Percentiles rank a stretch among this genome's conserved stretches.
Conservation (phyloP, 2,113 vertebrate genomes). For the Rhabdomys dilectus region DNA sequence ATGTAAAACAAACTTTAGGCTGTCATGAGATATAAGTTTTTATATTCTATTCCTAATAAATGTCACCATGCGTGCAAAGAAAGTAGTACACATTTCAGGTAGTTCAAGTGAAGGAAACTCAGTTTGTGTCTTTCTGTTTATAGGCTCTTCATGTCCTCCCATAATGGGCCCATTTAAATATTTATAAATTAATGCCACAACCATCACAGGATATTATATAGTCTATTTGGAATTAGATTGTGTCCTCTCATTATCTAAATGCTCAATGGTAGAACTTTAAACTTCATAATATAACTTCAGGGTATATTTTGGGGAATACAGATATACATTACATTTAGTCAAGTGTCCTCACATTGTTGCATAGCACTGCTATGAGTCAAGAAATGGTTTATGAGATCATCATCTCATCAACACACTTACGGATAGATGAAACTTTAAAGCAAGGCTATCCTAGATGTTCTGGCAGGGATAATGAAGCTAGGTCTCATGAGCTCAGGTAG, state of each 20-base stretch:
- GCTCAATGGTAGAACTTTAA: neutral
- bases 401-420: too few species aligned
- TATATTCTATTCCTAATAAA: neutral
- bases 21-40: neutral
- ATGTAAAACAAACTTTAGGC: neutral
- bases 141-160: neutral
- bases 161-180: neutral
- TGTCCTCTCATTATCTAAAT: neutral
- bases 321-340: too few species aligned
- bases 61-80: neutral
- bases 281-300: neutral
- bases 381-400: too few species aligned
- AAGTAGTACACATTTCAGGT: neutral
- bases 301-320: neutral
- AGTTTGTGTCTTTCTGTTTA: neutral
- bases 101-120: neutral
- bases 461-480: too few species aligned
- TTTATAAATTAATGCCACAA: neutral
- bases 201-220: neutral
- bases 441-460: too few species aligned
- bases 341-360: too few species aligned
- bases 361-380: too few species aligned
- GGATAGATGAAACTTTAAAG: too few species aligned
- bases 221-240: neutral
- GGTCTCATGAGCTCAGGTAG: too few species aligned